Percentiles rank a stretch among this genome's conserved stretches.
These are phyloP conservation scores for Tympanoctomys barrerae DNA, from an alignment of 2,797 vertebrate genomes.

Conservation along the genomic window DNA sequence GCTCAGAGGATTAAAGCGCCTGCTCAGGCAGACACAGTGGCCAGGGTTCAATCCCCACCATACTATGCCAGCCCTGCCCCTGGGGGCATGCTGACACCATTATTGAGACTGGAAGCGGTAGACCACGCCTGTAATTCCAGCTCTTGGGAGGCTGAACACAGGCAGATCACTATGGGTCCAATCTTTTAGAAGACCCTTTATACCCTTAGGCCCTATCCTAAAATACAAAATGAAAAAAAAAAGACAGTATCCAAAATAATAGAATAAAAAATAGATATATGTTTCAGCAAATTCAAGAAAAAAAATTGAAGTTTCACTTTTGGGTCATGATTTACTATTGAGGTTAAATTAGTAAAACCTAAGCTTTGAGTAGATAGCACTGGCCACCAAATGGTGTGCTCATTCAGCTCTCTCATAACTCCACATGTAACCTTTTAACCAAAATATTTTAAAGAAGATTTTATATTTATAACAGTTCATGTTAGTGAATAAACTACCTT, in stretches of 20 bases:
- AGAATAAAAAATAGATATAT: background rate
- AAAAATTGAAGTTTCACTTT: conserved; percentile 14
- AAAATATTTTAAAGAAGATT: background rate
- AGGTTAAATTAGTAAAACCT: background rate
- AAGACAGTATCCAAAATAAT: background rate
- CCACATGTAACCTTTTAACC: background rate
- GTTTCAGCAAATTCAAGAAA: background rate
- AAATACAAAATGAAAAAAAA: too few relatives aligned
- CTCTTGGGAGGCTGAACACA: too few relatives aligned
- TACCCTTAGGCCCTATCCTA: too few relatives aligned
- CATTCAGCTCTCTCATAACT: background rate
- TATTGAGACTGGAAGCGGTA: too few relatives aligned
- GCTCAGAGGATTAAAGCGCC: too few relatives aligned
- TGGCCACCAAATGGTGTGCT: background rate
- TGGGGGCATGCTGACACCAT: too few relatives aligned
- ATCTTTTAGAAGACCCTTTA: too few relatives aligned
- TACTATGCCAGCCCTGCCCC: too few relatives aligned
- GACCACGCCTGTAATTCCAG: too few relatives aligned
- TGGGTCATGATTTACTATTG: background rate
- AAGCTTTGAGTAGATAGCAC: background rate
- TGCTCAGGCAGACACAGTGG: too few relatives aligned
- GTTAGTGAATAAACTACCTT: background rate
- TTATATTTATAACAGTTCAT: background rate
- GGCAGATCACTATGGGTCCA: too few relatives aligned
- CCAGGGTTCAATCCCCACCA: too few relatives aligned